A percentile compares a stretch with the other conserved stretches of the same genome.
Conservation (phyloP, 2,113 vertebrate species). For the Engraulis encrasicolus region DNA sequence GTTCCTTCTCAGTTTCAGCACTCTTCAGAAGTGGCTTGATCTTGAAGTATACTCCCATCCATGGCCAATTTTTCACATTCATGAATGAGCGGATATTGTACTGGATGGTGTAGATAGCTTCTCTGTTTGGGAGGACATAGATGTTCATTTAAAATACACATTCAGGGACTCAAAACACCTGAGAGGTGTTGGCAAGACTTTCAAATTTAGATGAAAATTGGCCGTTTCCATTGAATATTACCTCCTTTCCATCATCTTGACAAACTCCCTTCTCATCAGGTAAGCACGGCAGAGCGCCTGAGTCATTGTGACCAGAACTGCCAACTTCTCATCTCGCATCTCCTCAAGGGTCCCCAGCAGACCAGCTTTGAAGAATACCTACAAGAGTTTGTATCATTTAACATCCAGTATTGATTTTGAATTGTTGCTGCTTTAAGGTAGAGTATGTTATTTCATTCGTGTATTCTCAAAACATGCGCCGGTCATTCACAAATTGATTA, state of each 20-base stretch:
- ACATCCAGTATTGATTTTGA: too few species aligned
- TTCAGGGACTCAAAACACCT: too few species aligned
- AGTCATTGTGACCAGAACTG: constrained; percentile 88
- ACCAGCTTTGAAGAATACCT: constrained; percentile 98
- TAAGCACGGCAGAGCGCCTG: constrained; percentile 87
- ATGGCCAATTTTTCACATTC: constrained; percentile 92
- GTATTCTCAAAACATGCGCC: too few species aligned
- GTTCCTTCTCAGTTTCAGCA: constrained; percentile 85
- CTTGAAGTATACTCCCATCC: constrained; percentile 94
- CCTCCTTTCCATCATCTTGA: constrained; percentile 88
- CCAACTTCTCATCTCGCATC: constrained; percentile 93
- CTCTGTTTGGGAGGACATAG: constrained; percentile 57
- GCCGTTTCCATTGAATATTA: constrained; percentile 44
- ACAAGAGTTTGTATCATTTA: neutral
- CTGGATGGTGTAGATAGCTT: constrained; percentile 82
- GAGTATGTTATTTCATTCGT: too few species aligned
- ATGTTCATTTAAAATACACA: too few species aligned
- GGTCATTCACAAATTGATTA: too few species aligned
- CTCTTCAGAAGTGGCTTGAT: constrained; percentile 80
- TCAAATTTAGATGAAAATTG: too few species aligned
- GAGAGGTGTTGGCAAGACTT: too few species aligned
- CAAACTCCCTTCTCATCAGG: constrained; percentile 84
- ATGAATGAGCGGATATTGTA: constrained; percentile 89
- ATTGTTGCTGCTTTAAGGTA: too few species aligned
- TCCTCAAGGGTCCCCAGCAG: constrained; percentile 89